Evolutionary conservation across 37 sponge, comb jelly and placozoan genomes (phyloP), one percentile per base, ranked within the genome.

Genomic region (Haliclona indistincta): DNA sequence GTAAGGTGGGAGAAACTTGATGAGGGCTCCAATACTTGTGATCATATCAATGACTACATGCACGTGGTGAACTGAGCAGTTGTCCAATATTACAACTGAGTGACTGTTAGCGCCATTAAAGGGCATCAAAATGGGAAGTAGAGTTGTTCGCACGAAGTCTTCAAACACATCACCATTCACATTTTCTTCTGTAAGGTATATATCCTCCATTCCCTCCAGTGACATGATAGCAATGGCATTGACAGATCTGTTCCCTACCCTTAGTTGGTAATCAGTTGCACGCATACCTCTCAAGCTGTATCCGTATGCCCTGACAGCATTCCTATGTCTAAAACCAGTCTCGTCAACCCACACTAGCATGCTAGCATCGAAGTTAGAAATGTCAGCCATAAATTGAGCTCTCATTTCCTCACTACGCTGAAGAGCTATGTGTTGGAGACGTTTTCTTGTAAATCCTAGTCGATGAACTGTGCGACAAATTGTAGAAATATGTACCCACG

Each of bases 101-200:
- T 60, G 61, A 22, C 63, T 36, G 62, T 74, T 74, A 15, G 26
- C n/a, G 33, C 62, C 75, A 74, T 74, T 74, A 34, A 74, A 74
- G 47, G 75, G 75, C 43, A 60, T 40, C 30, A 74, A 37, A 40
- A 58, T 22, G 36, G 75, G 75, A 13, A 60, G 62, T 26, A 74
- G 63, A 38, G 43, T 74, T 28, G 25, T n/a, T n/a, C n/a, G n/a
- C n/a, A n/a, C n/a, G n/a, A n/a, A n/a, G n/a, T n/a, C n/a, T n/a
- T n/a, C n/a, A n/a, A n/a, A n/a, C n/a, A n/a, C n/a, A n/a, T n/a
- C n/a, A n/a, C n/a, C n/a, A n/a, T n/a, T n/a, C n/a, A 74, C 63
- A 62, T 53, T 29, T 19, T 37, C 75, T 74, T 74, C 63, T 26
- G 38, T 22, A 19, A 74, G 28, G 32, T 74, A 74, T 11, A 74